phyloP scores from a whole-genome alignment of 35 echinoderm and acorn worm species.

The Patiria miniata region DNA sequence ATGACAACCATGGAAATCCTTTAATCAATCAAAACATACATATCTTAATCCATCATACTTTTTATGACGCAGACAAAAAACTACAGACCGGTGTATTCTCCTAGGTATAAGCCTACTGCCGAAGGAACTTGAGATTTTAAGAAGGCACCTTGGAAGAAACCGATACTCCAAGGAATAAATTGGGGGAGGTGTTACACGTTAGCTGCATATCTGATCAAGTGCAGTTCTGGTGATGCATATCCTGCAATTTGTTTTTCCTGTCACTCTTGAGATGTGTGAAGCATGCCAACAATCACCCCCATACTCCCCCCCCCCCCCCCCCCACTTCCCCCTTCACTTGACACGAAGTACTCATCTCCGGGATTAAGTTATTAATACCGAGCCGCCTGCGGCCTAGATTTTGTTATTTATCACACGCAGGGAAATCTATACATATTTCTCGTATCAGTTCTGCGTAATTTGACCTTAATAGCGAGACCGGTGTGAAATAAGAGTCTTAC shows the following conservation, averaged over 20 bases:
- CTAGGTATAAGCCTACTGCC: too few relatives aligned
- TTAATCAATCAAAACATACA: too few relatives aligned
- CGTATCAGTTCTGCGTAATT: neutral
- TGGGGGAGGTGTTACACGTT: too few relatives aligned
- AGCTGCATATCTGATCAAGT: neutral
- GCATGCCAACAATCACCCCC: neutral
- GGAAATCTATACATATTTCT: neutral
- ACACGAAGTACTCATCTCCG: neutral
- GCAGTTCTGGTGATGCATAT: slow-evolving; percentile 14
- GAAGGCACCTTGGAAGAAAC: too few relatives aligned
- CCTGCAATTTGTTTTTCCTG: neutral
- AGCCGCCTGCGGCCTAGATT: neutral
- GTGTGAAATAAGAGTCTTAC: too few relatives aligned
- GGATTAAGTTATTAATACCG: slow-evolving; percentile 11
- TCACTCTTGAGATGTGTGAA: neutral
- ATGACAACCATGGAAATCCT: too few relatives aligned
- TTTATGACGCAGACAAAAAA: too few relatives aligned
- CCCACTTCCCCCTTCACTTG: neutral
- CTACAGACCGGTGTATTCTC: too few relatives aligned
- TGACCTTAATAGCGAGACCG: neutral
- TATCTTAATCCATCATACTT: too few relatives aligned
- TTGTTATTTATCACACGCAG: neutral
- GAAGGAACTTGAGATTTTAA: too few relatives aligned
- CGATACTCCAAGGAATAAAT: too few relatives aligned
- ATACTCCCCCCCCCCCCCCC: too few relatives aligned